Evolutionary conservation across 2,113 vertebrate genomes (phyloP), one percentile per base, ranked within the genome.

Genomic region (Tylochromis polylepis): DNA sequence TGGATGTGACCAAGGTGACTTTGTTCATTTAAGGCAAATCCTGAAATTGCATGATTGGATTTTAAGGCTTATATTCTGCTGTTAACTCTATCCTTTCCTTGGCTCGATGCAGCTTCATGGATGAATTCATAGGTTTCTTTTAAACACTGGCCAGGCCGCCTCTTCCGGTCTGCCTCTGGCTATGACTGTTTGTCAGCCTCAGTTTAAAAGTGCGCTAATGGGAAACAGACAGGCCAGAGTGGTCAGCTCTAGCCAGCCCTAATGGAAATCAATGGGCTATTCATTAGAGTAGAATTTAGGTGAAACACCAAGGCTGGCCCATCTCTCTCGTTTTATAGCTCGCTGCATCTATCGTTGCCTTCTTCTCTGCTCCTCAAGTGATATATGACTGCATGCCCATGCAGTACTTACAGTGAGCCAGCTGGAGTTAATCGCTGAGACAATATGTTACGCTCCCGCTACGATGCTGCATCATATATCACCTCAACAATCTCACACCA

Each of bases 251-350:
- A 83, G 91, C 87, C 94, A 72, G 83, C 89, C 86, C 92, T 92
- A 96, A 95, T 91, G 94, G 95, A 97, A 95, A 97, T 97, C 97
- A 95, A 97, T 97, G 95, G 94, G 36, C 96, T 95, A 95, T 97
- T 97, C 96, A 97, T 97, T 97, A 96, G 88, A 92, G 95, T 57
- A 83, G 92, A 94, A 95, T 95, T 95, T 94, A 95, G 93, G 93
- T 87, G 91, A 89, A 89, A 88, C 87, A 51, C 59, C 15, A 58
- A 90, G 90, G 82, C 55, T 46, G 60, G 36, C 56, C 90, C 85
- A 43, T 86, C 34, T 72, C 81, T 91, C 91, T 84, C 6, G 27
- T 57, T 88, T 87, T 79, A 90, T 78, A 87, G 81, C 91, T 89
- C 59, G 51, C 85, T 92, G 88, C 82, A 22, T 81, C 86, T 86